These are phyloP conservation scores for Ips nitidus DNA, from an alignment of 1,140 invertebrate genomes.

Conservation along the genomic window DNA sequence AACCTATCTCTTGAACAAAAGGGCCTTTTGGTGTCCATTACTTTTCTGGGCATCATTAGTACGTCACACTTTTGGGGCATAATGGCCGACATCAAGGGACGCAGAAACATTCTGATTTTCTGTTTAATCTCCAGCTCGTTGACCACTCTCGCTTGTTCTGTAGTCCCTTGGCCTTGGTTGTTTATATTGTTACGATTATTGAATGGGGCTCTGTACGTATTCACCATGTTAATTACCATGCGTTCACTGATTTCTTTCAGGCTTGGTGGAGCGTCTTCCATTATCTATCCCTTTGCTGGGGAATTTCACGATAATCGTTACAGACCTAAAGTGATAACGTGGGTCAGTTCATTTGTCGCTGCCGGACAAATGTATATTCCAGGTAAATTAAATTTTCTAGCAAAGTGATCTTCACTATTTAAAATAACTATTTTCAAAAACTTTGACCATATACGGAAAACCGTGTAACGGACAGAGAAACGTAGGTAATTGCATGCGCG, in stretches of 20 bases:
- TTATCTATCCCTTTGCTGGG: slow-evolving; percentile 66
- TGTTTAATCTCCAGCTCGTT: slow-evolving; percentile 61
- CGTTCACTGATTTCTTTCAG: slow-evolving; percentile 41
- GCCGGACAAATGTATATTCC: slow-evolving; percentile 66
- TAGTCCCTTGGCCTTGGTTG: slow-evolving; percentile 60
- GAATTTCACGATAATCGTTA: slow-evolving; percentile 62
- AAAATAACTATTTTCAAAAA: too few relatives aligned
- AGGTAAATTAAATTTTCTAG: slow-evolving; percentile 21
- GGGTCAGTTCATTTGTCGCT: slow-evolving; percentile 67
- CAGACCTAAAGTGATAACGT: slow-evolving; percentile 55
- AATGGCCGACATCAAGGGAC: slow-evolving; percentile 49
- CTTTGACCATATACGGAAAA: too few relatives aligned
- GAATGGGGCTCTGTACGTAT: slow-evolving; percentile 67
- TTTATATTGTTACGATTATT: slow-evolving; percentile 63
- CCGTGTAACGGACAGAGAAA: too few relatives aligned
- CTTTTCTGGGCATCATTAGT: slow-evolving; percentile 49
- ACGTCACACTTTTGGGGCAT: slow-evolving; percentile 52
- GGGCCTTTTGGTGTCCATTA: slow-evolving; percentile 48
- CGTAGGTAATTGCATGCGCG: too few relatives aligned
- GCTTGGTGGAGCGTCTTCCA: slow-evolving; percentile 65
- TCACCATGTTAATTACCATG: not conserved
- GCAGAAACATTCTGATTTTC: slow-evolving; percentile 58
- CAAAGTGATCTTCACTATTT: too few relatives aligned
- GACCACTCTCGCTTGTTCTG: slow-evolving; percentile 59
- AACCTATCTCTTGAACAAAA: slow-evolving; percentile 46